Percentiles rank a stretch among this genome's conserved stretches.
These are phyloP conservation scores for Philopedon plagiatum DNA, from an alignment of 2,888 invertebrate genomes.

Conservation along the genomic window DNA sequence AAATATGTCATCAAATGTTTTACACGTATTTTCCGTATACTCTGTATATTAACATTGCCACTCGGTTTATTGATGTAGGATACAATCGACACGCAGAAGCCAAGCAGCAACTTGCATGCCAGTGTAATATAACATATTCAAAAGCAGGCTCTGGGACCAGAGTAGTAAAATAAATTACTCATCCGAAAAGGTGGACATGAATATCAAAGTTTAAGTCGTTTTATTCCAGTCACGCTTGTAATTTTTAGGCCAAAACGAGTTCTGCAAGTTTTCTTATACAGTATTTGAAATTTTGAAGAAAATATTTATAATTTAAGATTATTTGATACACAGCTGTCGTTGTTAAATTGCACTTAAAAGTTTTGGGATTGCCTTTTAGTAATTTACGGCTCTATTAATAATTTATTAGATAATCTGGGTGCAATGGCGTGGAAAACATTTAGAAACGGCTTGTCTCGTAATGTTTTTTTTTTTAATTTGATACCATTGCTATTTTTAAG, in stretches of 20 bases:
- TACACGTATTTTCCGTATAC: too few species aligned
- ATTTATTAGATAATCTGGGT: not conserved
- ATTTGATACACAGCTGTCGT: not conserved
- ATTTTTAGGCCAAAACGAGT: slow-evolving; percentile 5
- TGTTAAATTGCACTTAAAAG: not conserved
- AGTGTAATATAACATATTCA: not conserved
- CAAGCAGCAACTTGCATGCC: too few species aligned
- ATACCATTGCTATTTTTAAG: too few species aligned
- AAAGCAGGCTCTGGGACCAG: not conserved
- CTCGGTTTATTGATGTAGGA: too few species aligned
- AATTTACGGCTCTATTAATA: too few species aligned
- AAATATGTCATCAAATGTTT: too few species aligned
- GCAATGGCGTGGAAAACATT: too few species aligned
- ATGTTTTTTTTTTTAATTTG: too few species aligned
- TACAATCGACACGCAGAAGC: too few species aligned
- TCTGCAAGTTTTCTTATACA: slow-evolving; percentile 1
- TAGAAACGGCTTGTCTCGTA: too few species aligned
- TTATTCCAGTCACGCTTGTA: slow-evolving; percentile 1
- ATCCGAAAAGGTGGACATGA: not conserved
- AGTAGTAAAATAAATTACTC: not conserved
- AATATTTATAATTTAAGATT: not conserved
- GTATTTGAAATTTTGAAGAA: not conserved
- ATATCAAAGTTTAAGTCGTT: not conserved
- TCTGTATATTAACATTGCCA: too few species aligned
- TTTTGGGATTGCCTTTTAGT: too few species aligned